These are phyloP conservation scores for Parnassius smintheus DNA, from an alignment of 2,888 invertebrate genomes.

Conservation along the genomic window DNA sequence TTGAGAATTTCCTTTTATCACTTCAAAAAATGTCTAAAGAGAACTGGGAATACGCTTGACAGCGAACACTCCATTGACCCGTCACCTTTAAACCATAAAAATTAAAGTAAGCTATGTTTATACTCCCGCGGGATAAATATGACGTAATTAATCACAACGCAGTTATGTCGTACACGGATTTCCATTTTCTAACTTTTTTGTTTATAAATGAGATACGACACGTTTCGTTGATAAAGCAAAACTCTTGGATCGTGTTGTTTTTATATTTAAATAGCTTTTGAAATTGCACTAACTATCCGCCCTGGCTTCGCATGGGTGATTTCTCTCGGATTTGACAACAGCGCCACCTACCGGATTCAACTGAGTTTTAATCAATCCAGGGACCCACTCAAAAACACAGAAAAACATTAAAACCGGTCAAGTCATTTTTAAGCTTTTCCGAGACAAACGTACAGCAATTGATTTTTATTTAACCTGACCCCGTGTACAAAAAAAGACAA, in stretches of 20 bases:
- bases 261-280: conserved; percentile 38
- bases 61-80: conserved; percentile 28
- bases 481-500: too few species aligned
- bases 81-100: conserved; percentile 31
- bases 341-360: too few species aligned
- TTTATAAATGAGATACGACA: conserved; percentile 35
- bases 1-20: conserved; percentile 13
- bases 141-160: conserved; percentile 54
- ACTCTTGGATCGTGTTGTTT: conserved; percentile 37
- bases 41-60: conserved; percentile 24
- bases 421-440: too few species aligned
- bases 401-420: too few species aligned
- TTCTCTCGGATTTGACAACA: too few species aligned
- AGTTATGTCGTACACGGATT: conserved; percentile 54
- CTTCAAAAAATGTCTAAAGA: conserved; percentile 26
- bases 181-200: conserved; percentile 74
- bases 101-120: conserved; percentile 29
- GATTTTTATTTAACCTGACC: too few species aligned
- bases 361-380: too few species aligned
- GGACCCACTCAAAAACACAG: too few species aligned
- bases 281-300: too few species aligned
- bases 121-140: conserved; percentile 47
- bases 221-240: conserved; percentile 37
- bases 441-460: too few species aligned
- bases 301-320: too few species aligned